Evolutionary conservation across 92 coral and sea anemone species (phyloP), one percentile per base, ranked within the genome.

Genomic region (Siderastrea radians): DNA sequence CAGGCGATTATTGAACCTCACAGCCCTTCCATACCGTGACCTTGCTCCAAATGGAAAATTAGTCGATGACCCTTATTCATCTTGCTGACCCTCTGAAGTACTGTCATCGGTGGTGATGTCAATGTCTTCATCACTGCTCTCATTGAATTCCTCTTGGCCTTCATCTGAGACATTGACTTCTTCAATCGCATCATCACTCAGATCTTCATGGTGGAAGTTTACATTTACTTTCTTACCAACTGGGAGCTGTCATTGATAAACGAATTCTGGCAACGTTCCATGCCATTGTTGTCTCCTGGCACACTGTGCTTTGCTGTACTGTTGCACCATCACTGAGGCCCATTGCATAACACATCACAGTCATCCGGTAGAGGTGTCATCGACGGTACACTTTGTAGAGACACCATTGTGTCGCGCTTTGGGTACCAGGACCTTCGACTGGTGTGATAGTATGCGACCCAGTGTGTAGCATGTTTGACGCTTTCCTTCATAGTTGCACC

Each of bases 101-200:
- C 82, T 71, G 61, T 75, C 64, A 61, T 87, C 89, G 61, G 88
- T 65, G 81, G 54, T 80, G 84, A 82, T 50, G 57, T 88, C 93
- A 71, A 82, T 92, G 15, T 88, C 95, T 82, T 92, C 87, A 89
- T 86, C 93, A 83, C 94, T 91, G 85, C 94, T 84, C 62, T 57
- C 85, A 84, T 84, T 89, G 53, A 71, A 89, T 68, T 86, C 88
- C 44, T 79, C 65, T 64, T 87, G 80, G 64, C 66, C 69, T 83
- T 83, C 92, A 59, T 83, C 89, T 57, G 79, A 71, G 79, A 49
- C 90, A 86, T 67, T 64, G 38, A 78, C 86, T 49, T 87, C 91
- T 45, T 87, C 72, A 74, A 54, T 77, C 70, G 50, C 84, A 53
- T 51, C 78, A 62, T 49, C 16, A 14, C 15, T 7, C 13, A 11